Evolutionary conservation across 2,797 vertebrate species (phyloP).

Genomic region (Martes flavigula): DNA sequence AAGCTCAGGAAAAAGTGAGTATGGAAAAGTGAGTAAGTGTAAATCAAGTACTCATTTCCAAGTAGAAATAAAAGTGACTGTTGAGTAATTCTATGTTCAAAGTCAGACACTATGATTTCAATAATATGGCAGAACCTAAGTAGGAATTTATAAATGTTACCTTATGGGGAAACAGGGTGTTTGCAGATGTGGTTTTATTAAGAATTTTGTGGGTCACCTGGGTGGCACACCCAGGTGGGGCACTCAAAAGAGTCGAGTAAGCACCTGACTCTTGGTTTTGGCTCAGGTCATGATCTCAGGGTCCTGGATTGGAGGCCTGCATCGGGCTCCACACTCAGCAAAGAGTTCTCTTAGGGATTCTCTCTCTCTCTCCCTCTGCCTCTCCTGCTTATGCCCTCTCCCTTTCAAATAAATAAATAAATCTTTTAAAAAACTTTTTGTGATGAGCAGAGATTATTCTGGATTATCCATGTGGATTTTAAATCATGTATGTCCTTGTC

Average conservation of each 20-base stretch:
- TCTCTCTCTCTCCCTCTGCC: not conserved
- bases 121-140: not conserved
- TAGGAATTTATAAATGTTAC: not conserved
- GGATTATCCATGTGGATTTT: not conserved
- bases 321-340: not conserved
- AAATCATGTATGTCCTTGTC: not conserved
- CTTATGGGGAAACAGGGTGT: not conserved
- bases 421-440: not conserved
- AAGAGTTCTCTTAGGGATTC: not conserved
- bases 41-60: not conserved
- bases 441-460: not conserved
- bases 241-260: not conserved
- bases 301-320: not conserved
- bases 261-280: not conserved
- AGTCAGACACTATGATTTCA: not conserved
- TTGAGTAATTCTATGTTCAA: not conserved
- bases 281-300: not conserved
- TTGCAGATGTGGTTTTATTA: not conserved
- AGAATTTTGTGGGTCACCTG: not conserved
- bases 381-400: not conserved
- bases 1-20: not conserved
- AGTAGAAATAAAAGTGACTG: not conserved
- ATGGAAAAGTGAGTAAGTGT: not conserved
- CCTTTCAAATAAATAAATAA: not conserved
- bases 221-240: too few relatives aligned